These are phyloP conservation scores for Orestias chungarensis DNA, from an alignment of 2,797 vertebrate species.

Conservation along the genomic window DNA sequence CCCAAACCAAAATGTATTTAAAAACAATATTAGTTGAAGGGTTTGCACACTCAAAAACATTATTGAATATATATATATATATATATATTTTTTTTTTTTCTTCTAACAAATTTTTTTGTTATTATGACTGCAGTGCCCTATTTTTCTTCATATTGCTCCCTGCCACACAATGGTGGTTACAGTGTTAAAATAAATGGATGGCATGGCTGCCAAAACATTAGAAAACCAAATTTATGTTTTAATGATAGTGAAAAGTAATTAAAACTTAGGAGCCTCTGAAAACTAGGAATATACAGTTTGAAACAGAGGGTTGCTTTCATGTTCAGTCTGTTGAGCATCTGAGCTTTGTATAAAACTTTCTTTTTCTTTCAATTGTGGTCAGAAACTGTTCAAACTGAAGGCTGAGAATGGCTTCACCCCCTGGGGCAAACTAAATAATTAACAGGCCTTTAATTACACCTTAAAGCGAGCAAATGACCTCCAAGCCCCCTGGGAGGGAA, in stretches of 20 bases:
- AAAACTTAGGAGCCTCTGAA: conserved; percentile 3
- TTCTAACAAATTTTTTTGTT: too few relatives aligned
- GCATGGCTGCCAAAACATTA: neutral
- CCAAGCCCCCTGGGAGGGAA: conserved; percentile 41
- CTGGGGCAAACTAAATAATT: conserved; percentile 78
- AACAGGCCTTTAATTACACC: conserved; percentile 81
- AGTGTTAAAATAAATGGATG: neutral
- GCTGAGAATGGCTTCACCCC: conserved; percentile 55
- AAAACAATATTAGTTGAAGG: too few relatives aligned
- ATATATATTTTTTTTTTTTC: too few relatives aligned
- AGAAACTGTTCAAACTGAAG: conserved; percentile 64
- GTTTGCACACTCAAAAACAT: too few relatives aligned
- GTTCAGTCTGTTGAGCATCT: conserved; percentile 14
- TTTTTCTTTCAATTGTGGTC: conserved; percentile 45
- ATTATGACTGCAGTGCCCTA: too few relatives aligned
- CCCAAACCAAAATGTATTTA: too few relatives aligned
- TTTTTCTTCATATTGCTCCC: neutral
- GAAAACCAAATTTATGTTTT: neutral
- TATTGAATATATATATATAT: too few relatives aligned
- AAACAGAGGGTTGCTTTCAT: neutral
- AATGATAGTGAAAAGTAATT: neutral
- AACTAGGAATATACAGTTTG: neutral
- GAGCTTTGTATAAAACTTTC: conserved; percentile 29
- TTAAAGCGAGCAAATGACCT: conserved; percentile 75
- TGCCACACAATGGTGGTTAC: neutral